Evolutionary conservation across 92 coral and sea anemone species (phyloP), one percentile per base, ranked within the genome.

Genomic region (Phenganax stokvisi): DNA sequence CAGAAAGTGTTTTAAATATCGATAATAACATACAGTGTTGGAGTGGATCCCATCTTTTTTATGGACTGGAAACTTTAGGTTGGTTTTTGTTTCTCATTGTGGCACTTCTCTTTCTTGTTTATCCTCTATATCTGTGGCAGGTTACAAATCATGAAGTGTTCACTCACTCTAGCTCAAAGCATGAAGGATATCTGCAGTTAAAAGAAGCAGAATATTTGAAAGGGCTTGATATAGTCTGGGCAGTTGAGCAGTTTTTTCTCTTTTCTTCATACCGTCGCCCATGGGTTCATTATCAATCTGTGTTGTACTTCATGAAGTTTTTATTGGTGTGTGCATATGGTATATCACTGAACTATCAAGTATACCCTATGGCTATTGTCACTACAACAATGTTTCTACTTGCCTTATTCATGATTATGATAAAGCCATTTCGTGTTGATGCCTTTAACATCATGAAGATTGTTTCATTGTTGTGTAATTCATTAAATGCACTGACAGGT

Each of bases 161-260:
- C 56, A 90, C 97, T 6, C 92, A 87, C 76, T 84, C 92, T 73
- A 87, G 87, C 68, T 90, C 85, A 11, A 90, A 96, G 56, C 99
- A 96, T n/a, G 99, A 96, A 73, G 97, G 99, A 8, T 96, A 96
- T 81, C 81, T 96, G n/a, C 97, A 92, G 81, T 89, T 96, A 11
- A 96, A 96, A 80, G 99, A 96, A 83, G 93, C 99, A 9, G 99
- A 96, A 67, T 96, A 96, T 84, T 89, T 90, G 64, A 97, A 96
- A 79, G 99, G 99, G 1, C 85, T 96, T n/a, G 99, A 96, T 83
- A 96, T 96, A 63, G 80, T 96, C 16, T 96, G 99, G 99, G 99
- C 92, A 31, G 99, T 96, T 6, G 99, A 97, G 59, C 99, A 96
- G 85, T 92, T 96, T 81, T 97, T 92, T 77, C 90, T 96, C 72